Conservation (phyloP, 2,113 vertebrate species). For the Cavia porcellus region DNA sequence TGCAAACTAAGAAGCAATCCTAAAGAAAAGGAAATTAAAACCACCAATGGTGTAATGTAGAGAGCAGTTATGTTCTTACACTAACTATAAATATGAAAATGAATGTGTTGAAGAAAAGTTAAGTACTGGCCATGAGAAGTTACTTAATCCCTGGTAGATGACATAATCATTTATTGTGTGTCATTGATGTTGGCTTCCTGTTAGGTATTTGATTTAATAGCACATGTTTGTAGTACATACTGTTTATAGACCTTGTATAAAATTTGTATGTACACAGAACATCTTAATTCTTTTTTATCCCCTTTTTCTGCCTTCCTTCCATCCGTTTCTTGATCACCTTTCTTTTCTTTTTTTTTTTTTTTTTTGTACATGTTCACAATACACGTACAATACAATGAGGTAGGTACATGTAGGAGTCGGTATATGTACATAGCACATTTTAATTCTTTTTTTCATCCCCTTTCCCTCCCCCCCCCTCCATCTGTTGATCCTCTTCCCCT, state of each 20-base stretch:
- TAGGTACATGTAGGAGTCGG: background rate
- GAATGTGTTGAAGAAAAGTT: background rate
- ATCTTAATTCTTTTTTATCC: background rate
- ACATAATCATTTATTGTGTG: background rate
- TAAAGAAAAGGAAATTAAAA: slow-evolving; percentile 54
- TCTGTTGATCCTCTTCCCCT: background rate
- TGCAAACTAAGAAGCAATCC: background rate
- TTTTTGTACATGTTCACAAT: background rate
- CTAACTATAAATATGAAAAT: background rate
- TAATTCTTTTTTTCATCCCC: background rate
- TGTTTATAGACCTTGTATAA: background rate
- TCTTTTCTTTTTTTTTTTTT: background rate
- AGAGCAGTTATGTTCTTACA: background rate
- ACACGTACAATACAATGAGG: background rate
- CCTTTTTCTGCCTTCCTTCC: background rate
- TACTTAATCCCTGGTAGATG: background rate
- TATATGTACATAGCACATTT: background rate
- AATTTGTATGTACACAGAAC: background rate
- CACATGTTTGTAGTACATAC: background rate
- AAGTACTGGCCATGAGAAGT: background rate
- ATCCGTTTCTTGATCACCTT: background rate
- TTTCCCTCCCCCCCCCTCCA: background rate
- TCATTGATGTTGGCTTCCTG: background rate
- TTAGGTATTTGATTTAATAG: background rate
- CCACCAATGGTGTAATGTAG: background rate